Evolutionary conservation across 2,888 invertebrate species (phyloP).

Genomic region (Toxonevra muliebris): DNA sequence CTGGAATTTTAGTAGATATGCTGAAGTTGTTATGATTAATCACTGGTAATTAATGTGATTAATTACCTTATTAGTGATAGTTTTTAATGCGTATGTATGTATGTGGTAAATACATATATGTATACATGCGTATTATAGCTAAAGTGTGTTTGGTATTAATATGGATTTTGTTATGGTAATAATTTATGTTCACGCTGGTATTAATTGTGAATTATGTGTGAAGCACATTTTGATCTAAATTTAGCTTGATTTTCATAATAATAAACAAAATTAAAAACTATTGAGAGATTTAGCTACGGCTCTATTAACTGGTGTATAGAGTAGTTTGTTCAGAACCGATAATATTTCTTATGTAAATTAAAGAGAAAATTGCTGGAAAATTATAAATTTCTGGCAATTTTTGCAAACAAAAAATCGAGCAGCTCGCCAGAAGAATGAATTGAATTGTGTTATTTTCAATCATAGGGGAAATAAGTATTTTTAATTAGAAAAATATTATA

Average conservation of each 20-base stretch:
- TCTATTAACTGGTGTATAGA: background rate
- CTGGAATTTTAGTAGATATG: constrained; percentile 16
- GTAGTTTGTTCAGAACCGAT: background rate
- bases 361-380: too few species aligned
- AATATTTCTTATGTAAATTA: background rate
- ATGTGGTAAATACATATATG: constrained; percentile 14
- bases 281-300: background rate
- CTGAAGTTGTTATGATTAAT: constrained; percentile 41
- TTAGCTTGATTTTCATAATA: background rate
- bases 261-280: background rate
- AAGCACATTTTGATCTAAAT: background rate
- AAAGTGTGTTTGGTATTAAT: constrained; percentile 37
- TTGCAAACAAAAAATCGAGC: too few species aligned
- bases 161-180: background rate
- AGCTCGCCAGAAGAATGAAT: too few species aligned
- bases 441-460: too few species aligned
- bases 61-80: constrained; percentile 38
- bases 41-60: constrained; percentile 43
- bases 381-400: too few species aligned
- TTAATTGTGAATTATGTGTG: constrained; percentile 5
- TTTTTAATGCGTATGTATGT: constrained; percentile 6
- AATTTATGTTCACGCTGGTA: constrained; percentile 6
- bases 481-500: too few species aligned
- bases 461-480: too few species aligned
- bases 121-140: background rate